Conservation (phyloP, 2,113 vertebrate species). For the Cromileptes altivelis region DNA sequence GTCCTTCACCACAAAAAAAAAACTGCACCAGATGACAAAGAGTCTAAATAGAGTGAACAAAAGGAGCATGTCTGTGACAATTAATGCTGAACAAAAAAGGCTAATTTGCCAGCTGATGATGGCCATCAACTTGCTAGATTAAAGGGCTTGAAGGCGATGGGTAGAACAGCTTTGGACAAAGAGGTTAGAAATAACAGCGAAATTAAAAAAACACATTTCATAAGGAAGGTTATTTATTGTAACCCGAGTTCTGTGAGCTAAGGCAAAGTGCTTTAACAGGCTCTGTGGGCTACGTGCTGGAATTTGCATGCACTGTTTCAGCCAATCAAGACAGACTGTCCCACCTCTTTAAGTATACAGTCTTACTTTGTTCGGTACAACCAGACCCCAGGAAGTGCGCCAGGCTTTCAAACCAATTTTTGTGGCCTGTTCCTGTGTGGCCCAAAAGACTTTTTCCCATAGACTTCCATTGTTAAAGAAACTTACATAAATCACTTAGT, state of each 20-base stretch:
- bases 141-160: slow-evolving; percentile 18
- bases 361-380: neutral
- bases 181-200: neutral
- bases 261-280: neutral
- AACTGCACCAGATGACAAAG: slow-evolving; percentile 7
- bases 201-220: slow-evolving; percentile 15
- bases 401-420: no score
- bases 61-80: slow-evolving; percentile 41
- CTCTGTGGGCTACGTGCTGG: neutral
- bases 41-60: slow-evolving; percentile 35
- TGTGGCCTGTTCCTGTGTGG: no score
- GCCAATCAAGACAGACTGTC: neutral
- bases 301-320: neutral
- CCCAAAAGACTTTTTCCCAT: no score
- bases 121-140: slow-evolving; percentile 46
- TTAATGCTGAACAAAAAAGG: slow-evolving; percentile 51
- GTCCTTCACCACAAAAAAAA: neutral
- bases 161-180: slow-evolving; percentile 43
- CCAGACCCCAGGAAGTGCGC: no score
- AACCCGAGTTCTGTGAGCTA: neutral
- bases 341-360: neutral
- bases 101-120: slow-evolving; percentile 54
- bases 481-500: no score
- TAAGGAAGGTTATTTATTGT: neutral
- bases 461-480: no score